A percentile compares a stretch with the other conserved stretches of the same genome.
Conservation (phyloP, 2,797 vertebrate species). For the Lithobates sylvaticus region DNA sequence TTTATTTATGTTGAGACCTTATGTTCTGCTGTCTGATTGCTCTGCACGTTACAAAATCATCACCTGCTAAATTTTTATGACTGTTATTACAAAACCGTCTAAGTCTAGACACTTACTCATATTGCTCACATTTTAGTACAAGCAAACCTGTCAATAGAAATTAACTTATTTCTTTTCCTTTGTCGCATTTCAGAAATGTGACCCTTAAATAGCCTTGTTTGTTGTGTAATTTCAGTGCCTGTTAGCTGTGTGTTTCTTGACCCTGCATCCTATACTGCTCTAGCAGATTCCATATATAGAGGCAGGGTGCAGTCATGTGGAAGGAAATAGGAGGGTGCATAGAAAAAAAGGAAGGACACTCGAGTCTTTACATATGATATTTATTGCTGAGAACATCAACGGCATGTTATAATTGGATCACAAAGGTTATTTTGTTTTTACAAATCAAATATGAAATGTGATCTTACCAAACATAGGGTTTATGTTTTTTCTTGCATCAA, state of each 20-base stretch:
- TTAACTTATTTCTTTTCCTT: constrained; percentile 19
- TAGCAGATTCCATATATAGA: constrained; percentile 34
- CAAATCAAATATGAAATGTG: neutral
- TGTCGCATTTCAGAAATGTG: constrained; percentile 5
- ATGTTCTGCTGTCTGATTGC: too few species aligned
- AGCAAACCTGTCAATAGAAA: neutral
- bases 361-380: neutral
- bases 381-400: constrained; percentile 33
- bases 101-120: constrained; percentile 33
- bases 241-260: constrained; percentile 51
- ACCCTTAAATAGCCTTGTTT: constrained; percentile 25
- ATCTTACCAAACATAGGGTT: neutral
- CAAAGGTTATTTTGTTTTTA: neutral
- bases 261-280: constrained; percentile 47
- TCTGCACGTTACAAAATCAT: neutral
- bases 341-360: constrained; percentile 34
- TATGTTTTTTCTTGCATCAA: too few species aligned
- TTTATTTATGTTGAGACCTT: too few species aligned
- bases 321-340: constrained; percentile 41
- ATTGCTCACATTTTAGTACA: too few species aligned
- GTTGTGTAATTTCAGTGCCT: constrained; percentile 29
- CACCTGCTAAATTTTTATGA: neutral
- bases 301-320: constrained; percentile 22
- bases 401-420: neutral
- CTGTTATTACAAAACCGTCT: constrained; percentile 7